Evolutionary conservation across 2,797 vertebrate species (phyloP).

Genomic region (Xenops minutus): DNA sequence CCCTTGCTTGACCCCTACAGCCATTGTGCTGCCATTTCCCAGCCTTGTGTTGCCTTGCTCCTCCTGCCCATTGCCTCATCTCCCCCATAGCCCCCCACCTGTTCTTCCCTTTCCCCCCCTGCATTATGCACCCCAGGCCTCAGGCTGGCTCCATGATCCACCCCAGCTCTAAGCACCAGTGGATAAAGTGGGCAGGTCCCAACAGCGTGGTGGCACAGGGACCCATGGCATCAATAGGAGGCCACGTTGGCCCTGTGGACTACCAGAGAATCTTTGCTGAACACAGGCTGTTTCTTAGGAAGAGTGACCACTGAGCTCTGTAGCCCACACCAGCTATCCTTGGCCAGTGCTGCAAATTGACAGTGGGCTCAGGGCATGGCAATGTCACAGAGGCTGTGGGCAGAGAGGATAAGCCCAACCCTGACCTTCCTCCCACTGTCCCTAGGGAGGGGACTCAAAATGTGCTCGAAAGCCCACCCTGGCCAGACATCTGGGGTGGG

Average conservation of each 20-base stretch:
- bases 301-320: not conserved
- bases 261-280: not conserved
- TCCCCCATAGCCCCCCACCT: fast-evolving
- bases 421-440: not conserved
- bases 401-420: not conserved
- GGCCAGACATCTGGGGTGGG: not conserved
- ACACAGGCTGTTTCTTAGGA: not conserved
- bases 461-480: not conserved
- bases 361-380: fast-evolving
- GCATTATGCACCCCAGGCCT: not conserved
- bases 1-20: not conserved
- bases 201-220: not conserved
- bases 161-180: not conserved
- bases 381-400: not conserved
- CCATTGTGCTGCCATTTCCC: no score
- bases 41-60: not conserved
- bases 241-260: not conserved
- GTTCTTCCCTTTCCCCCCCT: not conserved
- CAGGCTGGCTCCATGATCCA: fast-evolving
- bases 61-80: not conserved
- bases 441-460: not conserved
- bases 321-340: not conserved
- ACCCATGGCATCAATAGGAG: not conserved
- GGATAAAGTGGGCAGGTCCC: not conserved
- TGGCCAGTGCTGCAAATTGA: not conserved